These are phyloP conservation scores for Turdus rufiventris DNA, from an alignment of 2,113 vertebrate species.

Conservation along the genomic window DNA sequence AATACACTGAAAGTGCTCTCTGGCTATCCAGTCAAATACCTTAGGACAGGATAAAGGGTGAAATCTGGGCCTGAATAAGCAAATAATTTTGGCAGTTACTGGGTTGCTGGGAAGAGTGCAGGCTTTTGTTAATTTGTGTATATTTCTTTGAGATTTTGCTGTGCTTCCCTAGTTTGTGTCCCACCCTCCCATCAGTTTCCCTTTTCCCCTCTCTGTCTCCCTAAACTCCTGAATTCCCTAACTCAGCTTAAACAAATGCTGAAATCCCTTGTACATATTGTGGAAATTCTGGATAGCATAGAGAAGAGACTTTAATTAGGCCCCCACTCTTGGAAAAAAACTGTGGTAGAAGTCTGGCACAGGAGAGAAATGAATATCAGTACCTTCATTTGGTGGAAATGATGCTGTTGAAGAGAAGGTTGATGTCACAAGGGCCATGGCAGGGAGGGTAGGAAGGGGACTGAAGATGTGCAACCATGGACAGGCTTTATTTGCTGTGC, in stretches of 20 bases:
- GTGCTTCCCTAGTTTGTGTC: not conserved
- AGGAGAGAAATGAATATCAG: not conserved
- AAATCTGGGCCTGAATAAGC: not conserved
- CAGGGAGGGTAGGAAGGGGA: not conserved
- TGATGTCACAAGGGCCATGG: not conserved
- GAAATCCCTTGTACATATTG: not conserved
- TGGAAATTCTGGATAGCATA: not conserved
- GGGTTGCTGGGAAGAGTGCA: not conserved
- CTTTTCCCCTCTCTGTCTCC: accelerated
- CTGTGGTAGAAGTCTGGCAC: not conserved
- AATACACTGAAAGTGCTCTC: not conserved
- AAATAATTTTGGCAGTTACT: not conserved
- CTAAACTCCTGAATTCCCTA: not conserved
- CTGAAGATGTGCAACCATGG: not conserved
- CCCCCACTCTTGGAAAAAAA: not conserved
- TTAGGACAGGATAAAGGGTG: not conserved
- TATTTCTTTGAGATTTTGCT: not conserved
- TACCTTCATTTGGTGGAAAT: not conserved
- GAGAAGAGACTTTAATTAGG: not conserved
- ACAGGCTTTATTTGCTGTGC: not conserved
- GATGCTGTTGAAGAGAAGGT: not conserved
- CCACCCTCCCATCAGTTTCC: accelerated
- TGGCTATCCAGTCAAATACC: not conserved
- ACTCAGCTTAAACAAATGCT: not conserved
- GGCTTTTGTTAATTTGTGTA: not conserved